Conservation (phyloP, 2,113 vertebrate genomes). For the Naja naja region DNA sequence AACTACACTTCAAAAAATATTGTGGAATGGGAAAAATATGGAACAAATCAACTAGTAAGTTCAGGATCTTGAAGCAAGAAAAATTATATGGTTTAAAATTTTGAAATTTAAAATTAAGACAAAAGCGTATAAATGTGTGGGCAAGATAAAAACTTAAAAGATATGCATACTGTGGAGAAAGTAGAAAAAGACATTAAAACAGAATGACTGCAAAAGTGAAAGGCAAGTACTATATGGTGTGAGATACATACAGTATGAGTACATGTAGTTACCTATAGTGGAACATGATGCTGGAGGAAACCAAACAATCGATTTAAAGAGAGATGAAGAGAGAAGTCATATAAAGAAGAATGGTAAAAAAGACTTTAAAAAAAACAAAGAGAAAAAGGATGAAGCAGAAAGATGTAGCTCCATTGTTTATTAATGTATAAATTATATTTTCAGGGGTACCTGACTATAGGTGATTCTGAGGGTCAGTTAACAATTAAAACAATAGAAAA, state of each 20-base stretch:
- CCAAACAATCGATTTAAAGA: not conserved
- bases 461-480: not conserved
- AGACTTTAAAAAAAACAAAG: not conserved
- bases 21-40: not conserved
- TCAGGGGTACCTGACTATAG: not conserved
- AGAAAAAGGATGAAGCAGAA: not conserved
- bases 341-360: not conserved
- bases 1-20: not conserved
- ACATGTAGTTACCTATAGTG: not conserved
- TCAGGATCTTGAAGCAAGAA: not conserved
- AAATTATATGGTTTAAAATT: not conserved
- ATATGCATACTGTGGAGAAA: not conserved
- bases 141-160: not conserved
- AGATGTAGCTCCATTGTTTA: not conserved
- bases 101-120: not conserved
- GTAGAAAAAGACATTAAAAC: not conserved
- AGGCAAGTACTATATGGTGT: not conserved
- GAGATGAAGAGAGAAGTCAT: not conserved
- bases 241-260: not conserved
- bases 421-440: not conserved
- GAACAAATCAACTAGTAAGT: not conserved
- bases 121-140: not conserved
- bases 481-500: not conserved
- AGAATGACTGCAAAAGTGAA: not conserved
- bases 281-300: not conserved